phyloP scores from a whole-genome alignment of 2,888 invertebrate genomes.

The Stenotaenia linearis region DNA sequence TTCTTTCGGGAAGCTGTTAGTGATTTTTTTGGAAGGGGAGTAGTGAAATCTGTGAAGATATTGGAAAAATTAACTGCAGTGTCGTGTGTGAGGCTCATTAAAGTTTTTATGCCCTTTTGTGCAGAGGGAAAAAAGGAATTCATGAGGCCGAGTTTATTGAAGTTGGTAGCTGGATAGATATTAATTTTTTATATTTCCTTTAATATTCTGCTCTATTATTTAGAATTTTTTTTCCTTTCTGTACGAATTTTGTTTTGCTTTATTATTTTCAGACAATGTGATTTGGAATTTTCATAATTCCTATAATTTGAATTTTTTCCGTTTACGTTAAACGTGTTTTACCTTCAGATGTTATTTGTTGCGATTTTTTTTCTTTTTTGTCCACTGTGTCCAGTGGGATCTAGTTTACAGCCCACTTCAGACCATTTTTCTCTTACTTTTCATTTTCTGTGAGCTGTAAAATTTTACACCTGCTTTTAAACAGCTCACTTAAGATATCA shows the following conservation, averaged over 20 bases:
- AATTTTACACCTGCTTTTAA: neutral
- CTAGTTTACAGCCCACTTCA: neutral
- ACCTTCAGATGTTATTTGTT: neutral
- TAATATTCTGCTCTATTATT: neutral
- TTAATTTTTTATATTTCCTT: constrained; percentile 13
- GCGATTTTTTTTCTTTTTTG: neutral
- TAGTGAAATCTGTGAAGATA: constrained; percentile 12
- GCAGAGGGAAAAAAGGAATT: constrained; percentile 8
- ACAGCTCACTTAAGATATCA: neutral
- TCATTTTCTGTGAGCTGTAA: neutral
- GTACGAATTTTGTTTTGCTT: neutral
- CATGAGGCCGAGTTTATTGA: constrained; percentile 21
- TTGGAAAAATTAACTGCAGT: constrained; percentile 23
- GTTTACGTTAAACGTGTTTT: neutral
- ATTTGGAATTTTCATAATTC: too few species aligned
- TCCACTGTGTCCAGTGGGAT: constrained; percentile 8
- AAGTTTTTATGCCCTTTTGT: constrained; percentile 4
- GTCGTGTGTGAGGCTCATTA: constrained; percentile 19
- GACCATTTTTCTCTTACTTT: neutral
- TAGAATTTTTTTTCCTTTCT: neutral
- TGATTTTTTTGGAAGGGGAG: neutral
- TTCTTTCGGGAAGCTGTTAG: constrained; percentile 7
- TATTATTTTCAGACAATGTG: too few species aligned
- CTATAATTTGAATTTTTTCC: too few species aligned
- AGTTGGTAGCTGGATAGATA: constrained; percentile 16